Evolutionary conservation across 2,797 vertebrate genomes (phyloP).

Genomic region (Sciurus carolinensis): DNA sequence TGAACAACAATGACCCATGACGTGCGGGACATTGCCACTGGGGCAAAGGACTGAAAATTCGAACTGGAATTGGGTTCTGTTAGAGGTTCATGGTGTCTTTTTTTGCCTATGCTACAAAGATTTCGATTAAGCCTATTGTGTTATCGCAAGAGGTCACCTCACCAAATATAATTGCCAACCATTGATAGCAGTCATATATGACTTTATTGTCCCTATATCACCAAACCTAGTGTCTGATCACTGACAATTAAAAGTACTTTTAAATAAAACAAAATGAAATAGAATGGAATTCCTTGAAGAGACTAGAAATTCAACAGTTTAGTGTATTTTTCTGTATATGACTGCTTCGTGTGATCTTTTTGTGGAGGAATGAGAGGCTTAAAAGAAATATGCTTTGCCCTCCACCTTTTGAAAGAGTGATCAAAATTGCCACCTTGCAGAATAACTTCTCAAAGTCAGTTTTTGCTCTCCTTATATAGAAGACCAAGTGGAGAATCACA

Average conservation of each 20-base stretch:
- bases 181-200: neutral
- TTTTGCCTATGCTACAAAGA: neutral
- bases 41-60: neutral
- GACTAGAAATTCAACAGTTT: neutral
- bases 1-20: neutral
- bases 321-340: neutral
- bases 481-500: neutral
- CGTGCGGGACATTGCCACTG: neutral
- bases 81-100: neutral
- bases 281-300: neutral
- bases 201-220: neutral
- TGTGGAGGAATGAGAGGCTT: neutral
- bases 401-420: neutral
- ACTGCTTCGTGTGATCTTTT: neutral
- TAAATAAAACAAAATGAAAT: neutral
- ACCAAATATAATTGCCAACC: neutral
- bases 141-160: neutral
- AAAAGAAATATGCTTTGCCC: neutral
- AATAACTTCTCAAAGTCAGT: neutral
- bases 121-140: neutral
- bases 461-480: neutral
- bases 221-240: neutral
- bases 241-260: conserved; percentile 8
- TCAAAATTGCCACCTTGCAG: neutral
- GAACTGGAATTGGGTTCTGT: neutral